Evolutionary conservation across 2,113 vertebrate genomes (phyloP), one percentile per base, ranked within the genome.

Genomic region (Boulengeromyrus knoepffleri): DNA sequence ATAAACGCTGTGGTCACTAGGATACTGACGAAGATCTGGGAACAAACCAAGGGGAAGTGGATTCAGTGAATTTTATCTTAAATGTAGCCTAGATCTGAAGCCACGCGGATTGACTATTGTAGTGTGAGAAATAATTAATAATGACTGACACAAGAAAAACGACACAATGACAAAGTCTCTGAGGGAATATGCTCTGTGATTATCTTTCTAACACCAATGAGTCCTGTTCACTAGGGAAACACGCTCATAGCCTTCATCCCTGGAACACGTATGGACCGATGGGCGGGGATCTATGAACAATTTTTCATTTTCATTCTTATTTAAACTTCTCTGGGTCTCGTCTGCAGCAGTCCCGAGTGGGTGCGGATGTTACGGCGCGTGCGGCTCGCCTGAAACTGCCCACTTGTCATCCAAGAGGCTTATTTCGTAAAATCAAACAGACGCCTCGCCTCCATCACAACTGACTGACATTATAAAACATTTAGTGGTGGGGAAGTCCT

Each of bases 1-100:
- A 88, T 85, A 89, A 58, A 85, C 52, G 85, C 36, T 62, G 50
- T 56, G 0, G 90, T 93, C 89, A 89, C 91, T 91, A 91, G 88
- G 91, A 91, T 80, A 92, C 91, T 86, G 45, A 36, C 31, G 74
- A 91, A 88, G 88, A 90, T 91, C 89, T 90, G 56, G 88, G 90
- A 89, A 93, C 80, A 89, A 89, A 89, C 8, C 31, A 89, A 83
- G 62, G 88, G 56, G 46, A 36, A 87, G 89, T 53, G 56, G 80
- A 91, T 66, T 66, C 62, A 27, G n/a, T 27, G n/a, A 66, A 12
- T 66, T 66, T 27, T 66, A 12, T 66, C 62, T 66, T 27, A 66
- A 66, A 27, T 66, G 62, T 66, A 27, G 62, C n/a, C 62, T 66
- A 66, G n/a, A 66, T 66, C 13, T 66, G 62, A 66, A 66, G 62